Base-by-base conservation (phyloP, 30 jellyfish, hydroid and myxozoan genomes). In the Thelohanellus kitauei region DNA sequence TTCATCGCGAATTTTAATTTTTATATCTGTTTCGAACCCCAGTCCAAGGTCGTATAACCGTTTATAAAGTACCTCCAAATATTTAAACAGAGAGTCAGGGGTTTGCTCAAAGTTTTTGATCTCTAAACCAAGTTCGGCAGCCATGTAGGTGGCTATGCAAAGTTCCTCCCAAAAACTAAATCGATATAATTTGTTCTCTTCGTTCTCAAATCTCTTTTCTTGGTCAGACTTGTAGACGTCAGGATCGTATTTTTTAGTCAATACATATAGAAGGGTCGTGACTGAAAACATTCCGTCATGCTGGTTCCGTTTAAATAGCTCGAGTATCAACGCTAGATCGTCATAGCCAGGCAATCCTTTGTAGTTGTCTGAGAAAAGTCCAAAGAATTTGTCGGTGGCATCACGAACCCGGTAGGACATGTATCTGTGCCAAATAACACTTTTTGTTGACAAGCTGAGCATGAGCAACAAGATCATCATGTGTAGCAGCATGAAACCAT, bases 331-430 rank as follows among this genome's bases (percentile, higher is more conserved):
- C 20, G 51, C 48, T 10, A 60, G 43, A 42, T 60, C 84, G 2
- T 40, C 43, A 50, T 43, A 60, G 17, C 84, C 84, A 0, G 62
- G 69, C 3, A 60, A 57, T 20, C 84, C 84, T 15, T 52, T 51
- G 43, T 60, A 60, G 3, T 54, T 41, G 23, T 60, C 84, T 17
- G 31, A 43, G 53, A 37, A 50, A 29, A 38, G 54, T 23, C 66
- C 84, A 22, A 60, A 60, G 9, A 51, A n/a, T n/a, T n/a, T 60
- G 20, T 54, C 84, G 2, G 54, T 33, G 21, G 37, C 52, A 20
- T 60, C 64, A 8, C 58, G 50, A 44, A 44, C 54, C 30, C 64
- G 14, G 22, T 23, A 27, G 25, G 51, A 57, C 9, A 17, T 50
- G 48, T 50, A 38, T n/a, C n/a, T n/a, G 1, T 53, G 24, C 84